These are phyloP conservation scores for Xestia ashworthii DNA, from an alignment of 2,888 invertebrate genomes.

Conservation along the genomic window DNA sequence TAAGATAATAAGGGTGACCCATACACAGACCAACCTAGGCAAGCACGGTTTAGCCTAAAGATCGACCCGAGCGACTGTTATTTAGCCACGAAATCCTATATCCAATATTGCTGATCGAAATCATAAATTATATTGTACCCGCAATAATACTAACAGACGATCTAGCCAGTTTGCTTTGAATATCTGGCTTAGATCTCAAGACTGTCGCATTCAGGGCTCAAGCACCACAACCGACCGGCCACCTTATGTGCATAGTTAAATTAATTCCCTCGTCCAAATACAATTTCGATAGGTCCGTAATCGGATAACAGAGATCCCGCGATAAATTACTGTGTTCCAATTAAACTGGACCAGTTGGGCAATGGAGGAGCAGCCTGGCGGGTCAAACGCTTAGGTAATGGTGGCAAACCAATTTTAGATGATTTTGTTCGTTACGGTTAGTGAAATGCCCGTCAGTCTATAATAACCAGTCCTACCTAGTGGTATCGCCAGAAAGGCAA, in stretches of 20 bases:
- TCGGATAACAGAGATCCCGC: slow-evolving; percentile 81
- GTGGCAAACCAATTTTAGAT: background rate
- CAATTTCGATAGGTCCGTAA: slow-evolving; percentile 80
- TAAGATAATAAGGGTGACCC: too few species aligned
- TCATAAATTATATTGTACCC: background rate
- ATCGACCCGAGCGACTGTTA: too few species aligned
- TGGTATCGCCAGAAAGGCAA: background rate
- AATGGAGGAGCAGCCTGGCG: slow-evolving; percentile 39
- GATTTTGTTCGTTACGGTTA: background rate
- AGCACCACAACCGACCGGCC: background rate
- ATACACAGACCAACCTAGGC: too few species aligned
- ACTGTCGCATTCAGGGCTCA: slow-evolving; percentile 14
- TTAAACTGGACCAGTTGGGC: slow-evolving; percentile 75
- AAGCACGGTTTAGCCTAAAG: too few species aligned
- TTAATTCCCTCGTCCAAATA: slow-evolving; percentile 79
- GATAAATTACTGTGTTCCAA: slow-evolving; percentile 82
- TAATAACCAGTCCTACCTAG: background rate
- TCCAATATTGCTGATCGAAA: background rate
- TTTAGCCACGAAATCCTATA: too few species aligned
- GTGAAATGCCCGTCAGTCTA: background rate
- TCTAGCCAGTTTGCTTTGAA: slow-evolving; percentile 1
- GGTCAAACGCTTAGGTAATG: background rate
- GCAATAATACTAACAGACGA: background rate
- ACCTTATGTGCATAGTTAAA: slow-evolving; percentile 71
- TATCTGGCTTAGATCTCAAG: slow-evolving; percentile 25